Evolutionary conservation across 2,888 invertebrate genomes (phyloP).

Genomic region (Diaprepes abbreviatus): DNA sequence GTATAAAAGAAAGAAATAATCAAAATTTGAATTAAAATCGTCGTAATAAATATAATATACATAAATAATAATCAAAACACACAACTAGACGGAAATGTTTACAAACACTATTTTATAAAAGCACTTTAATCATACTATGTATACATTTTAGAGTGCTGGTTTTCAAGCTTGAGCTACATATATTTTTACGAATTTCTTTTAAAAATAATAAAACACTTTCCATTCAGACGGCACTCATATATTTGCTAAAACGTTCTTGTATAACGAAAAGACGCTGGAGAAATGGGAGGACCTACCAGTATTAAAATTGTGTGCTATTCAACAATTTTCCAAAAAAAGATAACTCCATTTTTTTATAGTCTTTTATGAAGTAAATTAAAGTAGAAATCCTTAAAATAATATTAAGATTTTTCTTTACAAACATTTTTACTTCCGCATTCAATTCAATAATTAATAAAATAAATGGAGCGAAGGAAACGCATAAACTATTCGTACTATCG

Average conservation of each 20-base stretch:
- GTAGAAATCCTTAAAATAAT: too few relatives aligned
- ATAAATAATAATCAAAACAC: not conserved
- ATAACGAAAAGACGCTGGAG: not conserved
- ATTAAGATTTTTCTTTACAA: too few relatives aligned
- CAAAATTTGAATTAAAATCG: too few relatives aligned
- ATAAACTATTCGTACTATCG: too few relatives aligned
- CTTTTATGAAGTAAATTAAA: too few relatives aligned
- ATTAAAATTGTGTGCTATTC: not conserved
- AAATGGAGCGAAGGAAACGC: too few relatives aligned
- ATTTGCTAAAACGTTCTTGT: not conserved
- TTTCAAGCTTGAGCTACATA: not conserved
- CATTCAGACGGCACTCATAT: not conserved
- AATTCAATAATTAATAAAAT: too few relatives aligned
- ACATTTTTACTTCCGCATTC: too few relatives aligned
- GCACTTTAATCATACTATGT: not conserved
- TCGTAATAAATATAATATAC: too few relatives aligned
- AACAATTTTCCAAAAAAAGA: too few relatives aligned
- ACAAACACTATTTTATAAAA: not conserved
- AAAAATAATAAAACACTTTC: slow-evolving; percentile 6
- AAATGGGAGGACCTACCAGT: not conserved
- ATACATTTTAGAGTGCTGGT: not conserved
- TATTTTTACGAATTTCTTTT: not conserved
- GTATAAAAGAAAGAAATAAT: too few relatives aligned
- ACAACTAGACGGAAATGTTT: not conserved
- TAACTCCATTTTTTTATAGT: too few relatives aligned